phyloP scores from a whole-genome alignment of 2,113 vertebrate species.

The Nannospalax galili region DNA sequence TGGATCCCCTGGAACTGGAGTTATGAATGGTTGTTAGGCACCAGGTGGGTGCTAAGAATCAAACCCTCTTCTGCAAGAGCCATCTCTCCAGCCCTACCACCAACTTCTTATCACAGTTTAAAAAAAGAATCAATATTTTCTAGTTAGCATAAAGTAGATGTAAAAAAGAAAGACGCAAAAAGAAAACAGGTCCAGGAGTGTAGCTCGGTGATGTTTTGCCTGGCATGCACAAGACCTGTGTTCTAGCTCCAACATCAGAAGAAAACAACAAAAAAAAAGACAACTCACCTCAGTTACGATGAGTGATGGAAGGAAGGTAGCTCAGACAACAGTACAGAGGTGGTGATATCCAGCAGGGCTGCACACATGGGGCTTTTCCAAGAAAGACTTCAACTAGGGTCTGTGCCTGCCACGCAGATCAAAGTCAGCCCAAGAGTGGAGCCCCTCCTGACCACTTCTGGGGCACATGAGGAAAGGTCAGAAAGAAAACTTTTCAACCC shows the following conservation, averaged over 20 bases:
- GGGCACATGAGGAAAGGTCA: neutral
- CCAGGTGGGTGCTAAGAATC: too few relatives aligned
- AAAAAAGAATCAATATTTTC: neutral
- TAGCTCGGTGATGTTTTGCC: neutral
- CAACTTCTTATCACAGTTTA: neutral
- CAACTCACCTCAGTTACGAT: constrained; percentile 26
- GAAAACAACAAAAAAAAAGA: neutral
- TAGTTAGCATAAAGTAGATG: neutral
- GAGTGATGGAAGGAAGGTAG: neutral
- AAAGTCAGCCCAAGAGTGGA: neutral
- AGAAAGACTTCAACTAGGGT: neutral
- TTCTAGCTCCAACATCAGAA: neutral
- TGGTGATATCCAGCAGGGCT: neutral
- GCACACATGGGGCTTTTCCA: neutral
- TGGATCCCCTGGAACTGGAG: too few relatives aligned
- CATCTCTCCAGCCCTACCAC: too few relatives aligned
- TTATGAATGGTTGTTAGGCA: too few relatives aligned
- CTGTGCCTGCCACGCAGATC: neutral
- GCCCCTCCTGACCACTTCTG: neutral
- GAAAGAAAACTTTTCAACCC: neutral
- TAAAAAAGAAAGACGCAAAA: neutral
- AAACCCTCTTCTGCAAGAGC: too few relatives aligned
- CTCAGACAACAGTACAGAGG: neutral
- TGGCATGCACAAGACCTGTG: neutral
- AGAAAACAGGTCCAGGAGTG: neutral